Evolutionary conservation across 2,888 invertebrate genomes (phyloP), one percentile per base, ranked within the genome.

Genomic region (Cantharis lateralis): DNA sequence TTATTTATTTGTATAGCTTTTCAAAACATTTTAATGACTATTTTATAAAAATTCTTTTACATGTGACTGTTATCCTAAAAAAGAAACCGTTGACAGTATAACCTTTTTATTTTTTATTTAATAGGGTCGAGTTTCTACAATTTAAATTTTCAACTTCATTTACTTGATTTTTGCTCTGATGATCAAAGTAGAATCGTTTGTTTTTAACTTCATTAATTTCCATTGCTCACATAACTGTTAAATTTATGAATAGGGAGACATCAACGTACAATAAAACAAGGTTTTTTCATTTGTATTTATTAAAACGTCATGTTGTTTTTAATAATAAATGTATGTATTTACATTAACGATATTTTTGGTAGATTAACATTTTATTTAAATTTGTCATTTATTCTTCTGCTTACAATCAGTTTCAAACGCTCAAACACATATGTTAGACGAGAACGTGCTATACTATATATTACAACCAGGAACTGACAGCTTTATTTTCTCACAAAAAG

Each of bases 1-100:
- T 77, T 77, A 77, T 77, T 77, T 77, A 77, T 77, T 77, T 71
- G 68, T 48, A 74, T 70, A 64, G 68, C 70, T 62, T 71, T 62
- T 77, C 73, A 61, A 77, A 73, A 77, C 77, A 70, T 77, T 77
- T 73, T 73, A 73, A 77, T 73, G 72, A 69, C 10, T 62, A 68
- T 76, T 76, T 69, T 48, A n/a, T 26, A 72, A 62, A 72, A 68
- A 76, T 63, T 48, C 20, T 66, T 66, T 66, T n/a, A 20, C 16
- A 63, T 18, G 11, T 24, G 11, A 18, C 20, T 24, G 18, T 24
- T 66, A 18, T 16, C 4, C 15, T 66, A 24, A n/a, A 66, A 16
- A 66, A 66, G 24, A 66, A 66, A 10, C n/a, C 18, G 64, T 66
- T 66, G 64, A 66, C 24, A 24, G 10, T 66, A 66, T 18, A 66